Evolutionary conservation across 2,113 vertebrate genomes (phyloP).

Genomic region (Theristicus caerulescens): DNA sequence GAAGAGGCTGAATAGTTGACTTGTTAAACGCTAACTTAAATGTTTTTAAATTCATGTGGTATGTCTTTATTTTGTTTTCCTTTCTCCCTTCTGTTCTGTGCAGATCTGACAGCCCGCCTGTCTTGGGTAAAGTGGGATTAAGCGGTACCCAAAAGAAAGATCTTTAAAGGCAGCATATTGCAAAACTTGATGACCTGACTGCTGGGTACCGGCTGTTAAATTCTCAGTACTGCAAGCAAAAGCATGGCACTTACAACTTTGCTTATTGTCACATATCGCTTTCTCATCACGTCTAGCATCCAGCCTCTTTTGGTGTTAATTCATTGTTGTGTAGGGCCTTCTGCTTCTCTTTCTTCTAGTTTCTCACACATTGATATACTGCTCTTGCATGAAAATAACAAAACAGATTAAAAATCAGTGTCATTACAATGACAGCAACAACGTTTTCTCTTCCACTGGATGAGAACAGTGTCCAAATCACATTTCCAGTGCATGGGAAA

Average conservation of each 20-base stretch:
- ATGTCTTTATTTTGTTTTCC: conserved; percentile 50
- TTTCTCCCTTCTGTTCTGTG: background rate
- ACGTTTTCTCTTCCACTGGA: background rate
- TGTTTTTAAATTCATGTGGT: conserved; percentile 62
- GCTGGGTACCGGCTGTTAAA: conserved; percentile 69
- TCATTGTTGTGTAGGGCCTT: background rate
- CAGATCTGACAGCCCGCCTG: conserved; percentile 85
- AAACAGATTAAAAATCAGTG: background rate
- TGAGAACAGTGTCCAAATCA: background rate
- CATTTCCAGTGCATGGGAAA: rapidly evolving
- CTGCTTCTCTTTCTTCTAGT: background rate
- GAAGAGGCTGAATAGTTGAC: conserved; percentile 14
- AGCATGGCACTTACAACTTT: rapidly evolving
- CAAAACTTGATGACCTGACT: background rate
- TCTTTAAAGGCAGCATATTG: background rate
- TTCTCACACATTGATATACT: background rate
- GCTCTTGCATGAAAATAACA: background rate
- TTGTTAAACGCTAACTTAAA: conserved; percentile 71
- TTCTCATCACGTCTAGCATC: background rate
- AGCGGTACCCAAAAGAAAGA: background rate
- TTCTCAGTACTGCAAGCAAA: conserved; percentile 71
- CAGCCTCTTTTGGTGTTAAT: background rate
- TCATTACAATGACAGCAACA: background rate
- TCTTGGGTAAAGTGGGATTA: conserved; percentile 89
- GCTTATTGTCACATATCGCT: rapidly evolving